Base-by-base conservation (phyloP, 2,113 vertebrate genomes). In the Rhizomys pruinosus region DNA sequence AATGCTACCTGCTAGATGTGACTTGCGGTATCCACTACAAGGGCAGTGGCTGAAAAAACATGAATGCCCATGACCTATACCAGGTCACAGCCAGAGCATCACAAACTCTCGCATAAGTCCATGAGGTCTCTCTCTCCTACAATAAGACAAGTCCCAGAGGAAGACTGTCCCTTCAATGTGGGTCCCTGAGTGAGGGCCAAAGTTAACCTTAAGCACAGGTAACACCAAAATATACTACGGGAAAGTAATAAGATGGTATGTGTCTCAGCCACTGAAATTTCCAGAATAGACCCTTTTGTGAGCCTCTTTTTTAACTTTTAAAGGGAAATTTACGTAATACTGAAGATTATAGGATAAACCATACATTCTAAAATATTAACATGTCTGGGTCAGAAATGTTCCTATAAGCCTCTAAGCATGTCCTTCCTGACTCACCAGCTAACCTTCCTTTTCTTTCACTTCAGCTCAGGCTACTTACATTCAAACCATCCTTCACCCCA, bases 191-290 rank as follows among this genome's bases (percentile, higher is more conserved):
- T 76, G 23, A 79, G 44, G 71, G 37, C 27, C 63, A 80, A 80
- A 77, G 47, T 12, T 77, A n/a, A 86, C 59, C 47, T 34, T 64
- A 32, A 89, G 22, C 32, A 95, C n/a, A 89, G 34, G n/a, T 76
- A 86, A 68, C 77, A 61, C 7, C 13, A 82, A 89, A 84, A 85
- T 11, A 42, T 64, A 90, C 34, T 68, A 7, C 55, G 3, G 27
- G 39, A 66, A 78, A 93, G 25, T 61, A 89, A 90, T 44, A 42
- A 94, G 74, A 16, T 59, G n/a, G n/a, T 66, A 13, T 89, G 44
- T 91, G 84, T 84, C 61, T 92, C 73, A 84, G 66, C 29, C 64
- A 87, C 52, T 68, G 29, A 90, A 57, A 90, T 92, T 92, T 81
- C 63, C 82, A 19, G 6, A 57, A 42, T 66, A 47, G 32, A n/a